These are phyloP conservation scores for Cottus gobio DNA, from an alignment of 2,113 vertebrate species.

Conservation along the genomic window DNA sequence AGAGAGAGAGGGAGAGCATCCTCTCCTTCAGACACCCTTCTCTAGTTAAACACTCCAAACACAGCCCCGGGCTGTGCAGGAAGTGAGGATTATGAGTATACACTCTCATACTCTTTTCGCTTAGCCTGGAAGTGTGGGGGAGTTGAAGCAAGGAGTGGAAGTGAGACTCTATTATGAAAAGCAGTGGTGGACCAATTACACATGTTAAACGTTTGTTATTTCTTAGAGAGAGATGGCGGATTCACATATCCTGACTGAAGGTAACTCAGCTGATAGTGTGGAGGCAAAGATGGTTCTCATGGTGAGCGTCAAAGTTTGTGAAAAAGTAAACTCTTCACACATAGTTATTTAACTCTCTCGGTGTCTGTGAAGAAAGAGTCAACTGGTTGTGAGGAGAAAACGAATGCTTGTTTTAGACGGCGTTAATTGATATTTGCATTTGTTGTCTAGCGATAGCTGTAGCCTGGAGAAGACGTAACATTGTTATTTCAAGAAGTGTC, in stretches of 20 bases:
- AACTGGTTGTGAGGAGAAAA: not conserved
- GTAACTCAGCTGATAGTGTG: not conserved
- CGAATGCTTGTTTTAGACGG: not conserved
- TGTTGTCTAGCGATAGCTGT: not conserved
- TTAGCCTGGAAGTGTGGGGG: slow-evolving; percentile 47
- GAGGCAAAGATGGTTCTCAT: not conserved
- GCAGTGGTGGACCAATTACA: slow-evolving; percentile 33
- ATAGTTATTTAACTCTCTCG: not conserved
- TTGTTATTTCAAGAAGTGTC: not conserved
- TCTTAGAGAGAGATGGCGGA: slow-evolving; percentile 12
- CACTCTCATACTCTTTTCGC: slow-evolving; percentile 32
- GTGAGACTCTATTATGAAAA: slow-evolving; percentile 51
- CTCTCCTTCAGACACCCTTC: slow-evolving; percentile 69
- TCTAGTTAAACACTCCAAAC: slow-evolving; percentile 72
- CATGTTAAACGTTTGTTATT: slow-evolving; percentile 18
- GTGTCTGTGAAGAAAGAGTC: not conserved
- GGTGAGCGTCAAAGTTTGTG: not conserved
- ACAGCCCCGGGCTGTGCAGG: slow-evolving; percentile 63
- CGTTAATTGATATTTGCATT: not conserved
- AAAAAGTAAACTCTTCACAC: not conserved
- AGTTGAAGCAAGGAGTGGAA: slow-evolving; percentile 33
- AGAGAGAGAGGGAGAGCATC: slow-evolving; percentile 45
- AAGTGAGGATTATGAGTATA: slow-evolving; percentile 70
- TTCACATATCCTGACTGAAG: slow-evolving; percentile 19
- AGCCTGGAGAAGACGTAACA: not conserved